Evolutionary conservation across 1,140 invertebrate genomes (phyloP).

Genomic region (Cheumatopsyche charites): DNA sequence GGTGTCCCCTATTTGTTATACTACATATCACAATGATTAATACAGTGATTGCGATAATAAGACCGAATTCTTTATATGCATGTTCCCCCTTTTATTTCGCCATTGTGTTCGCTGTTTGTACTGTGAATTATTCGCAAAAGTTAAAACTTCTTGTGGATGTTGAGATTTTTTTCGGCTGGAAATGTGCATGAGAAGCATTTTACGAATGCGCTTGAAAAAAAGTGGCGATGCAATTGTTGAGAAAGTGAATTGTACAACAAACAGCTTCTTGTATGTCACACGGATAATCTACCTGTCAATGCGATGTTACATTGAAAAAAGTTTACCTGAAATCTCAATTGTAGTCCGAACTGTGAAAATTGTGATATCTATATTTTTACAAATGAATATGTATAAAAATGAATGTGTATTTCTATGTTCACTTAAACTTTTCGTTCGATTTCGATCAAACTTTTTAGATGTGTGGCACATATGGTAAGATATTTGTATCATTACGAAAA

Average conservation of each 20-base stretch:
- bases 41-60: too few species aligned
- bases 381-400: too few species aligned
- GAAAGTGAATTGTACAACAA: conserved; percentile 28
- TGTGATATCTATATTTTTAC: not conserved
- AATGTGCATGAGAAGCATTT: not conserved
- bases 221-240: conserved; percentile 6
- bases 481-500: too few species aligned
- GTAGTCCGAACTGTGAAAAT: not conserved
- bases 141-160: not conserved
- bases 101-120: not conserved
- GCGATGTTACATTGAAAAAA: not conserved
- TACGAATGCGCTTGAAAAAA: not conserved
- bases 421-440: too few species aligned
- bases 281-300: conserved; percentile 40
- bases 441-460: too few species aligned
- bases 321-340: conserved; percentile 10
- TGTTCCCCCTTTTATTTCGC: too few species aligned
- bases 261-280: conserved; percentile 27
- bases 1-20: too few species aligned
- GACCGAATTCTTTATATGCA: too few species aligned
- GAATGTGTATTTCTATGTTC: too few species aligned
- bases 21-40: too few species aligned
- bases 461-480: too few species aligned
- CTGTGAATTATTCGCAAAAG: not conserved
- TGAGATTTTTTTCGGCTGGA: not conserved